Evolutionary conservation across 1,140 invertebrate genomes (phyloP).

Genomic region (Protaetia brevitarsis): DNA sequence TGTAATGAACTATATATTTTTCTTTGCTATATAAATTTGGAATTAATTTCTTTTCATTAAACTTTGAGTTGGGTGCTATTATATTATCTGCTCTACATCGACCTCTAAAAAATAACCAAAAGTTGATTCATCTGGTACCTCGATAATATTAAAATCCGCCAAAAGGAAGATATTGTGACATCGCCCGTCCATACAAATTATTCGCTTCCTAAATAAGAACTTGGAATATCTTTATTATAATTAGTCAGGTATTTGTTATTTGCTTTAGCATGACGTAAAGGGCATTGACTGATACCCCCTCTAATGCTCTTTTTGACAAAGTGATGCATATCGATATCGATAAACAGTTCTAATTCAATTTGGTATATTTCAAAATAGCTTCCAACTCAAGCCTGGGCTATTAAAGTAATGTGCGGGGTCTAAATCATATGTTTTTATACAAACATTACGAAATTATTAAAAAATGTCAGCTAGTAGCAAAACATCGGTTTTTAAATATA

Average conservation of each 20-base stretch:
- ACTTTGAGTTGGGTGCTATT: too few species aligned
- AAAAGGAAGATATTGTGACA: constrained; percentile 50
- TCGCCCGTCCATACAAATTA: constrained; percentile 55
- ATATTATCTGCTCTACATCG: too few species aligned
- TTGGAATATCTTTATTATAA: constrained; percentile 47
- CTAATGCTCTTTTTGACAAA: constrained; percentile 40
- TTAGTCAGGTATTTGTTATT: constrained; percentile 49
- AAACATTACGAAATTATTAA: constrained; percentile 20
- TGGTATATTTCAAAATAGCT: constrained; percentile 47
- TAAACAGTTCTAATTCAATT: constrained; percentile 51
- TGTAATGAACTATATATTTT: too few species aligned
- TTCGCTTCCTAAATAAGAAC: constrained; percentile 50
- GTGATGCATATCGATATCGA: constrained; percentile 39
- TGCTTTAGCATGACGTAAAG: constrained; percentile 28
- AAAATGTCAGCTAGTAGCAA: constrained; percentile 26
- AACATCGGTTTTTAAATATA: constrained; percentile 24
- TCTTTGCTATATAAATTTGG: too few species aligned
- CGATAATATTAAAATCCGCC: too few species aligned
- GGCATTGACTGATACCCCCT: constrained; percentile 32
- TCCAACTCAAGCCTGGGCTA: constrained; percentile 47
- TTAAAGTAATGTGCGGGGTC: constrained; percentile 46
- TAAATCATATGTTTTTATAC: constrained; percentile 6
- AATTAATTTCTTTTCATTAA: too few species aligned
- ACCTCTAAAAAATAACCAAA: too few species aligned
- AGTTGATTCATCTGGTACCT: too few species aligned